Conservation (phyloP, 2,888 invertebrate species). For the Thereva unica region DNA sequence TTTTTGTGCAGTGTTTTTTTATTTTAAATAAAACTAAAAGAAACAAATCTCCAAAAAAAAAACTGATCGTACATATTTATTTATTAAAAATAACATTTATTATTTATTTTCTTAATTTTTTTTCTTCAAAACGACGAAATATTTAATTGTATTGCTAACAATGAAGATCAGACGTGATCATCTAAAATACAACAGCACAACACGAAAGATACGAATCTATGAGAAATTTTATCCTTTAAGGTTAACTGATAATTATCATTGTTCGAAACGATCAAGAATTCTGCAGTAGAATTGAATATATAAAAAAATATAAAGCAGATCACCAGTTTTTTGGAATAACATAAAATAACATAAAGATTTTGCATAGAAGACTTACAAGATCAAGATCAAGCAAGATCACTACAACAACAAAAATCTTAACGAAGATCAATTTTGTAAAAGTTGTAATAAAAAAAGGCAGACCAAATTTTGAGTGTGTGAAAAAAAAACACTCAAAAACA, state of each 20-base stretch:
- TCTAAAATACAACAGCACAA: constrained; percentile 36
- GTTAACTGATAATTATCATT: constrained; percentile 32
- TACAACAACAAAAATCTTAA: no score
- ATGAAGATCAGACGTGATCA: constrained; percentile 42
- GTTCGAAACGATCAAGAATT: constrained; percentile 28
- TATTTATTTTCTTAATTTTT: neutral
- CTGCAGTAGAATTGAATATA: constrained; percentile 1
- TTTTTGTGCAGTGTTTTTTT: neutral
- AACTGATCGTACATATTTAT: neutral
- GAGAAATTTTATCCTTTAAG: constrained; percentile 36
- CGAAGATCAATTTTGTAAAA: no score
- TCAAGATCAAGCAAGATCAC: no score
- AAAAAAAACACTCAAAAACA: neutral
- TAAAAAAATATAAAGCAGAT: constrained; percentile 4
- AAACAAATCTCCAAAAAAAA: constrained; percentile 15
- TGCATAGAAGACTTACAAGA: no score
- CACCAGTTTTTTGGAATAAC: neutral
- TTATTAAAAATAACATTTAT: neutral
- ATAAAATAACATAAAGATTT: no score
- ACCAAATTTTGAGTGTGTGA: no score
- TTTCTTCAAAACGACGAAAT: constrained; percentile 11
- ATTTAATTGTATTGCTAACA: constrained; percentile 33
- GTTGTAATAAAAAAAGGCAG: no score
- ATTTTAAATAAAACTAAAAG: constrained; percentile 5
- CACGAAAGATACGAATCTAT: constrained; percentile 37